These are phyloP conservation scores for Apomyelois bistriatella DNA, from an alignment of 2,888 invertebrate genomes.

Conservation along the genomic window DNA sequence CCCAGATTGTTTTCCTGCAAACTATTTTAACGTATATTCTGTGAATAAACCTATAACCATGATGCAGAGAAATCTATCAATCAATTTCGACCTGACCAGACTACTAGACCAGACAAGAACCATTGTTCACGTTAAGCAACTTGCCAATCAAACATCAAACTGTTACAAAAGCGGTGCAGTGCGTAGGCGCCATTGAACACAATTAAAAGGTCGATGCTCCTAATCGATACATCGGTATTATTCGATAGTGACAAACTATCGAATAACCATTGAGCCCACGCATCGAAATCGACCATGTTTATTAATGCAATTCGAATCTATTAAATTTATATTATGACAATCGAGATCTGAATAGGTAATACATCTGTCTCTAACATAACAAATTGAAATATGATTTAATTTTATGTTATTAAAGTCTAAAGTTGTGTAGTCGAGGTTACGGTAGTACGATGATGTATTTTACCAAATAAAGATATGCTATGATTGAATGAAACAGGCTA, in stretches of 20 bases:
- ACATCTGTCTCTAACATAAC: not conserved
- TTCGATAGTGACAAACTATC: conserved; percentile 34
- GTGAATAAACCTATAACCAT: not conserved
- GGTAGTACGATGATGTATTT: not conserved
- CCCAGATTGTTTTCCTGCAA: too few species aligned
- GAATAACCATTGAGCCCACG: conserved; percentile 53
- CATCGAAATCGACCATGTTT: conserved; percentile 36
- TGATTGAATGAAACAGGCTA: conserved; percentile 12
- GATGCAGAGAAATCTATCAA: not conserved
- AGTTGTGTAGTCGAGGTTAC: not conserved
- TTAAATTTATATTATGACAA: conserved; percentile 53
- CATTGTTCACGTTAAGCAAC: conserved; percentile 6
- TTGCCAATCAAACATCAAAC: conserved; percentile 9
- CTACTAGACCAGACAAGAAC: conserved; percentile 4
- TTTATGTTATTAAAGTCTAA: not conserved
- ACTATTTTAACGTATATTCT: too few species aligned
- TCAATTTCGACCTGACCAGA: conserved; percentile 3
- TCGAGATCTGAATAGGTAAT: conserved; percentile 30
- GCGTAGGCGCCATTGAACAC: conserved; percentile 40
- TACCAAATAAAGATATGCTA: conserved; percentile 8
- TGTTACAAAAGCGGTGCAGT: conserved; percentile 26
- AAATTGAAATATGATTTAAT: not conserved
- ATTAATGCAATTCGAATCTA: conserved; percentile 49
- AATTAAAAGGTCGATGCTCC: conserved; percentile 61
- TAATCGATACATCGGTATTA: conserved; percentile 22